Evolutionary conservation across 2,888 invertebrate genomes (phyloP).

Genomic region (Drosophila neotestacea): DNA sequence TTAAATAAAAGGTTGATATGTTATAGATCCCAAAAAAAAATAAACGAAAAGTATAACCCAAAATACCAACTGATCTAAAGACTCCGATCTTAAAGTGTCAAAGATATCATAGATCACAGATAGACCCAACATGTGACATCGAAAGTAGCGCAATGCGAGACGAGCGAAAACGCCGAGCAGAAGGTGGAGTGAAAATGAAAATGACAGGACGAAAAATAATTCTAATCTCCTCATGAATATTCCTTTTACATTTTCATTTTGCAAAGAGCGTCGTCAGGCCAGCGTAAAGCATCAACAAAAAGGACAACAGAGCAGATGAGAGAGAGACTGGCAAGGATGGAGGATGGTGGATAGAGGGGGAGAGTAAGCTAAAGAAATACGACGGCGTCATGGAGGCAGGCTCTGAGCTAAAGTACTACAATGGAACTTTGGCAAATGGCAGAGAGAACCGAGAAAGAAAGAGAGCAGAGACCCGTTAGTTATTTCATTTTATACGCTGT

Average conservation of each 20-base stretch:
- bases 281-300: conserved; percentile 74
- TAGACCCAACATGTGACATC: not conserved
- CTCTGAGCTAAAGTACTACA: conserved; percentile 65
- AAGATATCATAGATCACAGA: not conserved
- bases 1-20: too few species aligned
- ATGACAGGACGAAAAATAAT: conserved; percentile 84
- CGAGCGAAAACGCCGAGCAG: conserved; percentile 37
- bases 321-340: not conserved
- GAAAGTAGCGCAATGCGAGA: conserved; percentile 52
- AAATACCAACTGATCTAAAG: not conserved
- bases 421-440: conserved; percentile 67
- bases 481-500: conserved; percentile 68
- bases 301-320: conserved; percentile 55
- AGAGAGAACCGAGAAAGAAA: conserved; percentile 2
- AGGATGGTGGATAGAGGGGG: not conserved
- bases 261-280: conserved; percentile 65
- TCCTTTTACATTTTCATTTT: conserved; percentile 83
- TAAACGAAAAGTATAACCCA: too few species aligned
- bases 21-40: too few species aligned
- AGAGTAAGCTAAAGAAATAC: conserved; percentile 67
- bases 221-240: conserved; percentile 85
- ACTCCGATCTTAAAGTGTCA: not conserved
- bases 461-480: conserved; percentile 43
- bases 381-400: conserved; percentile 58
- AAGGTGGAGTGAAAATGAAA: conserved; percentile 72